A percentile compares a stretch with the other conserved stretches of the same genome.
These are phyloP conservation scores for Polietes domitor DNA, from an alignment of 2,888 invertebrate genomes.

Conservation along the genomic window DNA sequence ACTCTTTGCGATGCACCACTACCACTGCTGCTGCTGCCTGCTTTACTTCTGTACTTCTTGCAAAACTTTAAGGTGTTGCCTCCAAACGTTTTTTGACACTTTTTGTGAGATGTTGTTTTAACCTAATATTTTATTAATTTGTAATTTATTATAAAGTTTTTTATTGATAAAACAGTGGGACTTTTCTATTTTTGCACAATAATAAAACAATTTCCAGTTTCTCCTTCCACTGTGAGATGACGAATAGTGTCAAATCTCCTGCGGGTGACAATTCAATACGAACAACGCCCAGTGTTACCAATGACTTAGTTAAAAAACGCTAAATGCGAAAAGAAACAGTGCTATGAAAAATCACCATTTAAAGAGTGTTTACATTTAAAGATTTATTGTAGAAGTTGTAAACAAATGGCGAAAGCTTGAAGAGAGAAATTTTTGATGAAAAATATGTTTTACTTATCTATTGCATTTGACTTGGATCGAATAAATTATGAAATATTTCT, in stretches of 20 bases:
- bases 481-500: too few relatives aligned
- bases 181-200: constrained; percentile 41
- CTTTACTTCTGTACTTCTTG: constrained; percentile 11
- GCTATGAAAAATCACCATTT: too few relatives aligned
- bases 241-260: constrained; percentile 63
- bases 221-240: constrained; percentile 48
- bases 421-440: too few relatives aligned
- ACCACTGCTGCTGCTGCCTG: not conserved
- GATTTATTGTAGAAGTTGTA: too few relatives aligned
- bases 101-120: not conserved
- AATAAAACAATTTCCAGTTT: constrained; percentile 33
- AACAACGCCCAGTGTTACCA: constrained; percentile 30
- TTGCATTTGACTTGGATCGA: too few relatives aligned
- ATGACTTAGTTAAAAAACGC: too few relatives aligned
- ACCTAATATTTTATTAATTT: not conserved
- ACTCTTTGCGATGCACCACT: constrained; percentile 34
- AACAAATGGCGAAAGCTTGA: too few relatives aligned
- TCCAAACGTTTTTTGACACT: not conserved
- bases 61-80: constrained; percentile 51
- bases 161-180: constrained; percentile 3
- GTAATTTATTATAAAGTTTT: constrained; percentile 18
- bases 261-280: constrained; percentile 50
- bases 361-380: too few relatives aligned
- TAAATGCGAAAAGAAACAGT: too few relatives aligned
- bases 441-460: too few relatives aligned